Conservation (phyloP, 2,113 vertebrate species). For the Zosterops lateralis region DNA sequence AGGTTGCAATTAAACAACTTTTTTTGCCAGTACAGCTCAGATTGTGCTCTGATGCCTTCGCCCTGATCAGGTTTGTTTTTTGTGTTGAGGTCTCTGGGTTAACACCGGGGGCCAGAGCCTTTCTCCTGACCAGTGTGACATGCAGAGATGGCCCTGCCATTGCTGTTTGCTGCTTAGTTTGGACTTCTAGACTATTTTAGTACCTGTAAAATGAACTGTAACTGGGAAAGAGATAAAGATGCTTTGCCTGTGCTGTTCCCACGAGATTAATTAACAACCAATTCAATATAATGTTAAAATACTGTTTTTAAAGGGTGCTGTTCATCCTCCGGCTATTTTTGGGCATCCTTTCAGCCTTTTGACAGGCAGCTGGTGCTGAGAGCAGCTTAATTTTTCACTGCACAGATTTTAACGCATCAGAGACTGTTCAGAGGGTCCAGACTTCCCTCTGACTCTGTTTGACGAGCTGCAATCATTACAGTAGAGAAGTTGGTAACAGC, state of each 20-base stretch:
- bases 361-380: not conserved
- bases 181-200: accelerated
- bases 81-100: not conserved
- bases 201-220: accelerated
- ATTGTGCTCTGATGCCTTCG: too few relatives aligned
- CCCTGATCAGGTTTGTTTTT: accelerated
- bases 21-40: accelerated
- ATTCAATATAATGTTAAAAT: accelerated
- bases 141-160: accelerated
- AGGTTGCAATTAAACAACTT: accelerated
- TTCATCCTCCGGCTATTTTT: not conserved
- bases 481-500: too few relatives aligned
- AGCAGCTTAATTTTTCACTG: not conserved
- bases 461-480: not conserved
- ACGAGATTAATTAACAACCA: accelerated
- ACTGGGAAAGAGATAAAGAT: not conserved
- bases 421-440: not conserved
- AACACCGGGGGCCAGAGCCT: too few relatives aligned
- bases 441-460: accelerated
- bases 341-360: not conserved
- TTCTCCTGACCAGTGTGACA: accelerated
- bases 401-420: not conserved
- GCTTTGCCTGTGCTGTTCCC: accelerated
- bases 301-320: accelerated
- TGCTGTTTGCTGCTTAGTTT: accelerated